Base-by-base conservation (phyloP, 2,113 vertebrate species). In the Bagarius yarrelli region DNA sequence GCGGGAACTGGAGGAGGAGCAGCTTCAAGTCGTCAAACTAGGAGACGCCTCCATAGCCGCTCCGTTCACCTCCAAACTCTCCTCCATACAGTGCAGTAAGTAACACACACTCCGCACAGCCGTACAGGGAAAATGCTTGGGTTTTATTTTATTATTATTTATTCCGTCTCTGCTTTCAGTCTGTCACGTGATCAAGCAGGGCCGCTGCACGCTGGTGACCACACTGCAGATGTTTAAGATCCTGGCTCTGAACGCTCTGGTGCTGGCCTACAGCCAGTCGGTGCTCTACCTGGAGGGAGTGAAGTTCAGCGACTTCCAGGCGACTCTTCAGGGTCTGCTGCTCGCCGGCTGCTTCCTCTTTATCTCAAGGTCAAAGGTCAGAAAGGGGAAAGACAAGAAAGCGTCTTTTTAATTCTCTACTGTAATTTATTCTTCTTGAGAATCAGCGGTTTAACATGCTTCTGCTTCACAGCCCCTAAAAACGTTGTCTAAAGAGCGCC, bases 171-270 rank as follows among this genome's bases (percentile, higher is more conserved):
- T 44, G n/a, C 70, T 76, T 76, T 0, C 84, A 99, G 97, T 99
- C 84, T 99, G 97, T 87, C 96, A 99, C 52, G 97, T 99, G 81
- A 97, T 99, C 91, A 99, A 99, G 89, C 97, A 99, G 88, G 97
- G 97, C 0, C 96, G 97, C 0, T 99, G 97, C 88, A 99, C 97
- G 0, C 84, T 99, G 53, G 97, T 99, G 32, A 99, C 97, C 1
- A 99, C 97, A 0, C 94, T 99, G 50, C 97, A 99, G 82, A 99
- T 99, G 97, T 99, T 99, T 82, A 99, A 99, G 89, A 99, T 99
- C 88, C 92, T 99, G 16, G 97, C 97, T 0, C 93, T 99, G 50
- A 99, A 99, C 0, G 97, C 97, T 0, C 92, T 99, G 55, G 96
- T 99, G 87, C 88, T 99, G 76, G 97, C 97, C 55, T 99, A 99